Base-by-base conservation (phyloP, 2,797 vertebrate species). In the Sebastes jordani region DNA sequence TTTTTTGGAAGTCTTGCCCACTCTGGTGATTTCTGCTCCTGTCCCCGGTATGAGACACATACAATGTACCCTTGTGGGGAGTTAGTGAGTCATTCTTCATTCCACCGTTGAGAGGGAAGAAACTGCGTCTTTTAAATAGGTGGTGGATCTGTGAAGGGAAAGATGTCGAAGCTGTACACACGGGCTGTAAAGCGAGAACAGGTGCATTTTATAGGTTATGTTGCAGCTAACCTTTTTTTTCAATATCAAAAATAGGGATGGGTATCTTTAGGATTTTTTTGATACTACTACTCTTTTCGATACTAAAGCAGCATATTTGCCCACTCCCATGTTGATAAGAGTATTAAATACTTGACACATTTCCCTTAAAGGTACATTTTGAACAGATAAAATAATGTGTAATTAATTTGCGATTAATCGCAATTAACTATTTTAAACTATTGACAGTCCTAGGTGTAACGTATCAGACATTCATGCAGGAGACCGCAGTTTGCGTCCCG, bases 41-140 rank as follows among this genome's bases (percentile, higher is more conserved):
- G 62, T 71, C 59, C 42, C 49, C 30, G 16, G 30, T 55, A 66
- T 32, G 25, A 85, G 56, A 20, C n/a, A 11, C 42, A 76, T 23
- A 27, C 54, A 81, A 1, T 13, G 11, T 34, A 30, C 23, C 61
- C 2, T 46, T 27, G 25, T 42, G 46, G 23, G 22, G 63, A 77
- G 34, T 71, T 36, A 22, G 65, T 83, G 81, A 83, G 66, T 80
- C 76, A 77, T 36, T 74, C 60, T 76, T 76, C 58, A 61, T 59
- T 54, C 80, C 73, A 82, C 77, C 65, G 86, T 85, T 85, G 46
- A 76, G 67, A 55, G 63, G 67, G 68, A 49, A 52, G 20, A 66
- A 38, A 63, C 30, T 30, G 36, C n/a, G 10, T 58, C 23, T 82
- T 88, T 76, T 81, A 42, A 42, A 61, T 84, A 78, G 58, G 56